Conservation (phyloP, 2,797 vertebrate genomes). For the Bovichtus variegatus region DNA sequence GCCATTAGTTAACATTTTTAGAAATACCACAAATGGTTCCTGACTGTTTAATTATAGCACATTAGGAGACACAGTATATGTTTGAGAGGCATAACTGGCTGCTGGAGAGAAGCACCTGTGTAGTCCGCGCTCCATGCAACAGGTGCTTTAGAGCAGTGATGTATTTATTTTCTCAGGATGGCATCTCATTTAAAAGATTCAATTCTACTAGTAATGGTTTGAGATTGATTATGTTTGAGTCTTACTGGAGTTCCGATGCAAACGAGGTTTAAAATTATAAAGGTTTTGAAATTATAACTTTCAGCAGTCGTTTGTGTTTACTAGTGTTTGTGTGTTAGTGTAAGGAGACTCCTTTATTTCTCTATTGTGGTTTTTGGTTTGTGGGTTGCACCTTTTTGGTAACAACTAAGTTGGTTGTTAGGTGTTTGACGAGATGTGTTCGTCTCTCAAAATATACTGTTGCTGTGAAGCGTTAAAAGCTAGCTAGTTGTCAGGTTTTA, state of each 20-base stretch:
- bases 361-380: neutral
- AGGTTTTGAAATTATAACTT: neutral
- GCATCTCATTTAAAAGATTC: slow-evolving; percentile 2
- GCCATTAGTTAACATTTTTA: slow-evolving; percentile 4
- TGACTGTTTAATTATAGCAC: slow-evolving; percentile 26
- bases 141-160: slow-evolving; percentile 36
- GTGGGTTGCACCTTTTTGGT: neutral
- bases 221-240: neutral
- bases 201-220: neutral
- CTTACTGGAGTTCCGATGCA: neutral
- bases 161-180: slow-evolving; percentile 12
- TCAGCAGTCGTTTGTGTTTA: neutral
- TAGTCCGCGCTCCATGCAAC: slow-evolving; percentile 34
- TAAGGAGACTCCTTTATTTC: neutral
- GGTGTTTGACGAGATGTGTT: neutral
- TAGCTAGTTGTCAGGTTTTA: neutral
- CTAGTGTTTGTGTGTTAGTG: neutral
- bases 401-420: neutral
- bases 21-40: slow-evolving; percentile 10
- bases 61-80: slow-evolving; percentile 14
- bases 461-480: neutral
- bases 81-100: slow-evolving; percentile 5
- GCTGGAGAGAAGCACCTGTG: slow-evolving; percentile 29
- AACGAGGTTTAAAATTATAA: neutral
- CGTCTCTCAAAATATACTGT: neutral